phyloP scores from a whole-genome alignment of 1,140 invertebrate species.

The Daktulosphaira vitifoliae region DNA sequence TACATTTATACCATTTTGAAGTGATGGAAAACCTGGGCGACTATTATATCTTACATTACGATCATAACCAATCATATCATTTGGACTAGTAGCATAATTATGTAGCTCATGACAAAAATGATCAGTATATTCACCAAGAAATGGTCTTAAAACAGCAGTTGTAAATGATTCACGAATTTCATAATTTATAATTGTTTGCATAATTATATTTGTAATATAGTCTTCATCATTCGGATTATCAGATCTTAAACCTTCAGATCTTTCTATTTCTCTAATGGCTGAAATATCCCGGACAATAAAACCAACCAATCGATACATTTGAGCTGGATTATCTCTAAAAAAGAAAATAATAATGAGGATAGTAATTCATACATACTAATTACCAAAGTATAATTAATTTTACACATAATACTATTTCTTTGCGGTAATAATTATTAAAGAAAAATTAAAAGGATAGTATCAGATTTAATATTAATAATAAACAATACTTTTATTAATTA shows the following conservation, averaged over 20 bases:
- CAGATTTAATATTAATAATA: too few relatives aligned
- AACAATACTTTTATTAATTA: too few relatives aligned
- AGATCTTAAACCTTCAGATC: too few relatives aligned
- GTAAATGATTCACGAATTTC: neutral
- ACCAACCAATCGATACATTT: neutral
- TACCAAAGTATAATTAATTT: too few relatives aligned
- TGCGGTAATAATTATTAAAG: too few relatives aligned
- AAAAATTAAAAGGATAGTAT: too few relatives aligned
- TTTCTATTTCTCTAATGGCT: neutral
- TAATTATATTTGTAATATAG: neutral
- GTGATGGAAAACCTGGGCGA: neutral
- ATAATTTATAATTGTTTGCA: neutral
- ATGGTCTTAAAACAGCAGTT: neutral
- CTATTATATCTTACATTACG: neutral
- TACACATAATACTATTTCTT: too few relatives aligned
- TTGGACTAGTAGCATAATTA: conserved; percentile 15
- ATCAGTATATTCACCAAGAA: neutral
- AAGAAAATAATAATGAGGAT: too few relatives aligned
- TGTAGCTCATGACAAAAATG: conserved; percentile 23
- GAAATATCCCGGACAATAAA: conserved; percentile 3
- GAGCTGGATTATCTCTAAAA: conserved; percentile 20
- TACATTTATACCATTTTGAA: neutral
- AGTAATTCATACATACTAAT: too few relatives aligned
- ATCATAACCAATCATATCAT: conserved; percentile 9
- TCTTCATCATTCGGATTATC: neutral